These are phyloP conservation scores for Plutomurus gul DNA, from an alignment of 1,140 invertebrate genomes.

Conservation along the genomic window DNA sequence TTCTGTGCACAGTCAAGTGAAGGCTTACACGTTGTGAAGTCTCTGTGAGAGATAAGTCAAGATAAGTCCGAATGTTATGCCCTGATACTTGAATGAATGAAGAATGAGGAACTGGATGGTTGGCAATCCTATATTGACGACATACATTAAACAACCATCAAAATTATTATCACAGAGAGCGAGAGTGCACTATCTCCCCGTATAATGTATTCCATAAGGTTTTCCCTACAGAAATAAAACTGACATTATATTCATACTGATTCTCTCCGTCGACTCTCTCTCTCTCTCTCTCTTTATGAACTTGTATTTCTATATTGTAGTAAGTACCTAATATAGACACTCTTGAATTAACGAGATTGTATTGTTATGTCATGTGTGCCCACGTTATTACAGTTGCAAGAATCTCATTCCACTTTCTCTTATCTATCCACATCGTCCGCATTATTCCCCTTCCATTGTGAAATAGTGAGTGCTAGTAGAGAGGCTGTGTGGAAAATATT, in stretches of 20 bases:
- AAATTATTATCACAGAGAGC: constrained; percentile 27
- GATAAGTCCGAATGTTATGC: constrained; percentile 21
- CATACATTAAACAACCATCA: constrained; percentile 1
- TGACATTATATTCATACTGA: neutral
- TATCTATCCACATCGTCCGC: neutral
- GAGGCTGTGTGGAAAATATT: too few species aligned
- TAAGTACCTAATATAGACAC: too few species aligned
- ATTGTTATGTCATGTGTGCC: too few species aligned
- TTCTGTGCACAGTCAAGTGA: too few species aligned
- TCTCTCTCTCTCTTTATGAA: too few species aligned
- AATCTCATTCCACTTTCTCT: neutral
- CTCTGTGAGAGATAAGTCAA: neutral
- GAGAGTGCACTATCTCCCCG: too few species aligned
- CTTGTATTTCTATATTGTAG: too few species aligned
- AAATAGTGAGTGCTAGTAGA: neutral
- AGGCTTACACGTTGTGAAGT: too few species aligned
- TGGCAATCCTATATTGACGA: neutral
- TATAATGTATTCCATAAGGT: neutral
- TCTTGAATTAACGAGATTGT: too few species aligned
- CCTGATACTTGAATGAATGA: neutral
- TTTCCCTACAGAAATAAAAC: neutral
- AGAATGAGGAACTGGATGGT: too few species aligned
- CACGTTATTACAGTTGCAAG: too few species aligned
- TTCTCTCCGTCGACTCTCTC: too few species aligned
- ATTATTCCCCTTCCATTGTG: neutral